These are phyloP conservation scores for Lophura nycthemera DNA, from an alignment of 2,113 vertebrate species.

Conservation along the genomic window DNA sequence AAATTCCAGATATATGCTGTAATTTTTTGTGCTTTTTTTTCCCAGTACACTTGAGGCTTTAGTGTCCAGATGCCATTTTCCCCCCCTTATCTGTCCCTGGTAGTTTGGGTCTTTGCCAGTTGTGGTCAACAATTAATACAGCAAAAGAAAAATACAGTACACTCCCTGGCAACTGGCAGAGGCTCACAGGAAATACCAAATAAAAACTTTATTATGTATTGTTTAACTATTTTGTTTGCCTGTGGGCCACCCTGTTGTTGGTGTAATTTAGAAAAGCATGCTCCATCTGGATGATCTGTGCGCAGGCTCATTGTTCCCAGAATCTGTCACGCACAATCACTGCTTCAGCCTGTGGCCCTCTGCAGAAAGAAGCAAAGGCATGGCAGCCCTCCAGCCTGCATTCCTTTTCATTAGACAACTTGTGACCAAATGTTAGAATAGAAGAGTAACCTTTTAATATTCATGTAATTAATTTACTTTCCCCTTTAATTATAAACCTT, in stretches of 20 bases:
- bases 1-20: slow-evolving; percentile 99
- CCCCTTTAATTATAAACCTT: slow-evolving; percentile 77
- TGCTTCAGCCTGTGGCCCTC: slow-evolving; percentile 78
- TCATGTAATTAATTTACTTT: slow-evolving; percentile 84
- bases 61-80: slow-evolving; percentile 92
- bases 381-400: slow-evolving; percentile 80
- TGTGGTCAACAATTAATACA: slow-evolving; percentile 86
- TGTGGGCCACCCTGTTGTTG: slow-evolving; percentile 80
- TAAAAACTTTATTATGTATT: slow-evolving; percentile 85
- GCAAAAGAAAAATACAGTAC: slow-evolving; percentile 80
- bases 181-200: slow-evolving; percentile 88
- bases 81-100: slow-evolving; percentile 82
- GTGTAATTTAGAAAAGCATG: slow-evolving; percentile 80
- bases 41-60: slow-evolving; percentile 88
- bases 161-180: slow-evolving; percentile 84
- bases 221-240: slow-evolving; percentile 84
- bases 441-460: slow-evolving; percentile 86
- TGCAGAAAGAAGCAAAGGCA: slow-evolving; percentile 78
- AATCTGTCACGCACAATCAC: slow-evolving; percentile 81
- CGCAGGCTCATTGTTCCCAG: slow-evolving; percentile 75
- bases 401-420: slow-evolving; percentile 85
- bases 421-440: slow-evolving; percentile 84
- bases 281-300: slow-evolving; percentile 81
- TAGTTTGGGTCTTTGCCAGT: slow-evolving; percentile 83
- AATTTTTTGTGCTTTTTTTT: slow-evolving; percentile 87